Percentiles rank a stretch among this genome's conserved stretches.
phyloP scores from a whole-genome alignment of 2,888 invertebrate genomes.

The Anthoptus insignis region DNA sequence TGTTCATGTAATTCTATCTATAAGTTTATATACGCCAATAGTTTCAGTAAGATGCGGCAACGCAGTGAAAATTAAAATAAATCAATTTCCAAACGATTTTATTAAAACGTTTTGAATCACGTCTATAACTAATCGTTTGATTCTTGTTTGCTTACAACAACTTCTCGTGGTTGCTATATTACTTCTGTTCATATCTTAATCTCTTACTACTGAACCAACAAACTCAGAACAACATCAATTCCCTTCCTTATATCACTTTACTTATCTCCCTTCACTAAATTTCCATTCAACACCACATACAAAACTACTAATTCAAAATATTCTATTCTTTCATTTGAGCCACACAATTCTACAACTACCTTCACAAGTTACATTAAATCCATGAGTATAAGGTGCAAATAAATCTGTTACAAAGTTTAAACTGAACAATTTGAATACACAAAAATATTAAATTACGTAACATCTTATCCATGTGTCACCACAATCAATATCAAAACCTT shows the following conservation, averaged over 20 bases:
- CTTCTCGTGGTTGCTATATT: background rate
- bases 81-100: too few relatives aligned
- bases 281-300: slow-evolving; percentile 25
- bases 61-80: too few relatives aligned
- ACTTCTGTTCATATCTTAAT: background rate
- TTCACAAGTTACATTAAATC: background rate
- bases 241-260: slow-evolving; percentile 16
- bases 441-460: slow-evolving; percentile 1
- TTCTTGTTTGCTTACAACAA: background rate
- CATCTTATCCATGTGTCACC: slow-evolving; percentile 1
- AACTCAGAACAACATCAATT: slow-evolving; percentile 14
- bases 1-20: too few relatives aligned
- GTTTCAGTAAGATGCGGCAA: too few relatives aligned
- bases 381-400: slow-evolving; percentile 2
- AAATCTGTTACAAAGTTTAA: background rate
- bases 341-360: slow-evolving; percentile 25
- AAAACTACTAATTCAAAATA: slow-evolving; percentile 24
- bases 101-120: too few relatives aligned
- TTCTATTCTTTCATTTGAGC: slow-evolving; percentile 17
- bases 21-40: too few relatives aligned
- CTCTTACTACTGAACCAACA: slow-evolving; percentile 2
- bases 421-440: background rate
- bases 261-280: background rate
- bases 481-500: slow-evolving; percentile 32
- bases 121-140: too few relatives aligned